These are phyloP conservation scores for Drosophila robusta DNA, from an alignment of 2,888 invertebrate species.

Conservation along the genomic window DNA sequence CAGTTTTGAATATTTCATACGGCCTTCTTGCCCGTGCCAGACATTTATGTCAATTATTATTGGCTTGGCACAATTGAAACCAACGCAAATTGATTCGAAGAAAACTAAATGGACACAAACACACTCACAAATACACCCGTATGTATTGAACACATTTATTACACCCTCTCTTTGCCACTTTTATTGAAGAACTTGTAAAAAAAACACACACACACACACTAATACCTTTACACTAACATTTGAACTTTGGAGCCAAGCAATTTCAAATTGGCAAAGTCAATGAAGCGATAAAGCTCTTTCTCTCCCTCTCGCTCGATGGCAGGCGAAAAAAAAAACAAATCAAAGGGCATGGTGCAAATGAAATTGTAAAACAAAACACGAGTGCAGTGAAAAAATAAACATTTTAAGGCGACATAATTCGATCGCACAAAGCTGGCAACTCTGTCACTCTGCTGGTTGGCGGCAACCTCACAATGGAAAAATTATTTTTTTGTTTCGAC, in stretches of 20 bases:
- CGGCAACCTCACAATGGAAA: constrained; percentile 42
- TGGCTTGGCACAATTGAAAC: constrained; percentile 72
- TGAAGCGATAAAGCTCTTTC: constrained; percentile 57
- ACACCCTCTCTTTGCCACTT: constrained; percentile 24
- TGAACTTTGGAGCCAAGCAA: constrained; percentile 65
- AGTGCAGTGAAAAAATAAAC: constrained; percentile 5
- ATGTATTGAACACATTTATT: constrained; percentile 28
- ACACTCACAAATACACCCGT: constrained; percentile 14
- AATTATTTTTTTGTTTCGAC: constrained; percentile 26
- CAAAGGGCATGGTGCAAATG: constrained; percentile 19
- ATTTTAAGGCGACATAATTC: constrained; percentile 27
- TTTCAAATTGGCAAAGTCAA: constrained; percentile 60
- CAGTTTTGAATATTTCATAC: constrained; percentile 62
- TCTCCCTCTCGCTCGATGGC: not conserved
- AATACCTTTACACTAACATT: constrained; percentile 42
- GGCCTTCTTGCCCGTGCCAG: constrained; percentile 61
- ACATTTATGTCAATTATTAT: constrained; percentile 76
- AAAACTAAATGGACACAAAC: constrained; percentile 64
- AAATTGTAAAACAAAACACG: constrained; percentile 34
- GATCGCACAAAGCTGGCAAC: constrained; percentile 38
- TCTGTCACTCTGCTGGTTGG: constrained; percentile 3
- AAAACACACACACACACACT: constrained; percentile 19
- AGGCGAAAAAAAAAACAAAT: constrained; percentile 11
- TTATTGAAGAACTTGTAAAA: constrained; percentile 39
- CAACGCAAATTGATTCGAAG: constrained; percentile 75